These are phyloP conservation scores for Cochlearius cochlearius DNA, from an alignment of 2,113 vertebrate genomes.

Conservation along the genomic window DNA sequence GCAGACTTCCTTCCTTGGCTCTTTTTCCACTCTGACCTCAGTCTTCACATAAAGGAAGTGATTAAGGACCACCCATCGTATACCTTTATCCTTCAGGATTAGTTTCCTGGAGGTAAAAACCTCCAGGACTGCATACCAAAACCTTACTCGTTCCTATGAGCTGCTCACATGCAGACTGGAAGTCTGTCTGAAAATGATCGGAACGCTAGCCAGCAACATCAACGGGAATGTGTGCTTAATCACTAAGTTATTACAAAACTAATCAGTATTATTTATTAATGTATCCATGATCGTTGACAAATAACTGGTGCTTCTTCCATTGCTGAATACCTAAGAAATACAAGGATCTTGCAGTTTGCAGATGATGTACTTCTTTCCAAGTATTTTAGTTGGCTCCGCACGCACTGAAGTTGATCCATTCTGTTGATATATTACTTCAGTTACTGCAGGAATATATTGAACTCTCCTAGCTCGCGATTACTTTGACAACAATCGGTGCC, in stretches of 20 bases:
- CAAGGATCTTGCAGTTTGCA: neutral
- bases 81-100: constrained; percentile 40
- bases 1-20: constrained; percentile 45
- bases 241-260: neutral
- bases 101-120: constrained; percentile 41
- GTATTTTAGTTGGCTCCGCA: neutral
- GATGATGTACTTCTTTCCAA: neutral
- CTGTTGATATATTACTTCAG: neutral
- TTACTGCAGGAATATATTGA: neutral
- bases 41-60: constrained; percentile 31
- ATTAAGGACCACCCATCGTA: constrained; percentile 45
- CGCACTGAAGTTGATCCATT: neutral
- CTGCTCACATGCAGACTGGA: neutral
- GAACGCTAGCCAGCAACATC: neutral
- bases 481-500: neutral
- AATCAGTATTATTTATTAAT: neutral
- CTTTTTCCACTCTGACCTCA: constrained; percentile 34
- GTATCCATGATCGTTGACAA: neutral
- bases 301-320: neutral
- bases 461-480: neutral
- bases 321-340: neutral
- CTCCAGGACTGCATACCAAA: neutral
- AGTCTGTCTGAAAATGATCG: neutral
- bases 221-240: neutral
- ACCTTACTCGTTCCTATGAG: neutral